Base-by-base conservation (phyloP, 2,797 vertebrate species). In the Alfaro cultratus region DNA sequence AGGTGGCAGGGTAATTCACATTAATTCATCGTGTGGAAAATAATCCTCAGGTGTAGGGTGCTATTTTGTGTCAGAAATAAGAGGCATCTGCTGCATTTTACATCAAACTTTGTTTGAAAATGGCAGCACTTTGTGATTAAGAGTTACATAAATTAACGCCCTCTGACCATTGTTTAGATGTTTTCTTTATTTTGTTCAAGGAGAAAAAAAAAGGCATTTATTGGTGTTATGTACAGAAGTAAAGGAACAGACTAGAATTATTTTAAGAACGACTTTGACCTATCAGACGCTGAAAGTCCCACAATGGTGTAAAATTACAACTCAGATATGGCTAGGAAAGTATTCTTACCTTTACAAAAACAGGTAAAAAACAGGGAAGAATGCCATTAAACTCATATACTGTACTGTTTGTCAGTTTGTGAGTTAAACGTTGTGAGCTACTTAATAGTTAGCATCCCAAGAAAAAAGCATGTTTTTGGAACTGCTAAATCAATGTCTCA, bases 1-100 rank as follows among this genome's bases (percentile, higher is more conserved):
- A 93, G 83, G 73, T 64, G 26, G 80, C 72, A 21, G 78, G 70
- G 15, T 87, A 85, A 80, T 85, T 92, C 81, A 80, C 83, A 92
- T 94, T 90, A 93, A 94, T 92, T 90, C 79, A 90, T 91, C 86
- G 88, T 90, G 88, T 87, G 88, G 85, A 85, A 88, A 83, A 91
- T 83, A 89, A 93, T 94, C 92, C 92, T 94, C 92, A 89, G 88
- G 88, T 93, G 91, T 62, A 75, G 36, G 6, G 12, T 80, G 43
- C 79, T 75, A 81, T 86, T 64, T 88, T 68, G 18, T 12, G 13
- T 82, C 79, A 45, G 86, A 93, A 93, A 91, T 80, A 83, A 86
- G 80, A 90, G 12, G 89, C 93, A 93, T 95, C 94, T 95, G 93
- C 68, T 45, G 80, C 82, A 76, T 83, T 88, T 90, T 92, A 34